Evolutionary conservation across 1,140 invertebrate species (phyloP).

Genomic region (Adelges cooleyi): DNA sequence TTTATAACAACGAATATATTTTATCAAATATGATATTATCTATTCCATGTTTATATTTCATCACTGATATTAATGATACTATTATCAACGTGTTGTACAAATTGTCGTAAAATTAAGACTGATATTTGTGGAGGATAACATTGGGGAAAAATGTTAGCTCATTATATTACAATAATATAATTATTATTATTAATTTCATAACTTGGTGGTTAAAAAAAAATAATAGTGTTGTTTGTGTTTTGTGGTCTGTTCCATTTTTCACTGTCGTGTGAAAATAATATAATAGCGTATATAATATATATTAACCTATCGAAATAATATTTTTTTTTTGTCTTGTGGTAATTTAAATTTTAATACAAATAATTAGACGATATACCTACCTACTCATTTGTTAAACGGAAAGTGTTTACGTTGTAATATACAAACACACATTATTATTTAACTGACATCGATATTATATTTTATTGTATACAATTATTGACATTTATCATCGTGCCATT

Average conservation of each 20-base stretch:
- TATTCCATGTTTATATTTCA: not conserved
- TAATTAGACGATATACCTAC: too few species aligned
- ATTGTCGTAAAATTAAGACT: constrained; percentile 27
- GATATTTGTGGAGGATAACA: constrained; percentile 12
- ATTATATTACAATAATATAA: not conserved
- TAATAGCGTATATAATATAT: too few species aligned
- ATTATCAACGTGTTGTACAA: constrained; percentile 14
- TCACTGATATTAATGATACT: not conserved
- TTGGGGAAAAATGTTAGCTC: not conserved
- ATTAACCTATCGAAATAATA: too few species aligned
- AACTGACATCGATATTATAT: not conserved
- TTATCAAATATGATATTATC: constrained; percentile 1
- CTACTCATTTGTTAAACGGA: too few species aligned
- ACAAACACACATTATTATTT: constrained; percentile 2
- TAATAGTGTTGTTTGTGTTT: too few species aligned
- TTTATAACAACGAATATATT: not conserved
- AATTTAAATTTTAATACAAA: too few species aligned
- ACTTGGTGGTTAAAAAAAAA: too few species aligned
- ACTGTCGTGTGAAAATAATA: too few species aligned
- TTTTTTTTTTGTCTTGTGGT: too few species aligned
- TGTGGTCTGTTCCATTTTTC: too few species aligned
- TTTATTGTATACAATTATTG: not conserved
- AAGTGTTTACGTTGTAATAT: not conserved
- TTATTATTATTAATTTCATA: too few species aligned
- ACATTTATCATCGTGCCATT: constrained; percentile 11